These are phyloP conservation scores for Myotis davidii DNA, from an alignment of 2,113 vertebrate genomes.

Conservation along the genomic window DNA sequence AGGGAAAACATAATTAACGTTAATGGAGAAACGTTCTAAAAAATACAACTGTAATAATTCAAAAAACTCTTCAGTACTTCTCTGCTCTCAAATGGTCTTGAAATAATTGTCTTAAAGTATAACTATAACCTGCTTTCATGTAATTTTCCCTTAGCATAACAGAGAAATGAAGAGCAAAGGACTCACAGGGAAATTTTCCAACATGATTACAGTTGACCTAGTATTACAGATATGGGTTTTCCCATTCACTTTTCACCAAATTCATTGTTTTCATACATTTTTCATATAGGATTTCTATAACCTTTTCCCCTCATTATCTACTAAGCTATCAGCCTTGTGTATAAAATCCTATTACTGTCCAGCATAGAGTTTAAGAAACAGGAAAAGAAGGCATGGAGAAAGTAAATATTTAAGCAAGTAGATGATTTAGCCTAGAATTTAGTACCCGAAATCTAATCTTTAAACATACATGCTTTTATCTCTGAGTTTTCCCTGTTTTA, in stretches of 20 bases:
- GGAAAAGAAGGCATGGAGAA: background rate
- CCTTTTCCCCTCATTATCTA: background rate
- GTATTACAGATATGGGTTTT: constrained; percentile 43
- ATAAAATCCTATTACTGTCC: background rate
- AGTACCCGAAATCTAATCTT: background rate
- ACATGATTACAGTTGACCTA: constrained; percentile 39
- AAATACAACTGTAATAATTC: constrained; percentile 60
- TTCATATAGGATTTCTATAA: background rate
- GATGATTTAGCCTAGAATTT: background rate
- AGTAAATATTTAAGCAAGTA: constrained; percentile 24
- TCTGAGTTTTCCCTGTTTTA: background rate
- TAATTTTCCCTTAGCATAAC: constrained; percentile 56
- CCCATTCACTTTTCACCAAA: constrained; percentile 51
- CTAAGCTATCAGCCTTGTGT: background rate
- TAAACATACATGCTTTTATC: background rate
- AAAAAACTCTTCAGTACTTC: constrained; percentile 56
- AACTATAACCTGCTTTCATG: constrained; percentile 59
- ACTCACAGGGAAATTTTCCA: constrained; percentile 40
- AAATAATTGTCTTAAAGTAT: constrained; percentile 70
- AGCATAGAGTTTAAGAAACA: background rate
- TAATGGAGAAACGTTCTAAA: constrained; percentile 53
- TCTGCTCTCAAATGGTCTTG: constrained; percentile 61
- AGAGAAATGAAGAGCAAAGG: background rate
- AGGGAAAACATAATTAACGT: constrained; percentile 52
- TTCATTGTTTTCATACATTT: constrained; percentile 63